These are phyloP conservation scores for Cyphomyrmex costatus DNA, from an alignment of 1,140 invertebrate genomes.

Conservation along the genomic window DNA sequence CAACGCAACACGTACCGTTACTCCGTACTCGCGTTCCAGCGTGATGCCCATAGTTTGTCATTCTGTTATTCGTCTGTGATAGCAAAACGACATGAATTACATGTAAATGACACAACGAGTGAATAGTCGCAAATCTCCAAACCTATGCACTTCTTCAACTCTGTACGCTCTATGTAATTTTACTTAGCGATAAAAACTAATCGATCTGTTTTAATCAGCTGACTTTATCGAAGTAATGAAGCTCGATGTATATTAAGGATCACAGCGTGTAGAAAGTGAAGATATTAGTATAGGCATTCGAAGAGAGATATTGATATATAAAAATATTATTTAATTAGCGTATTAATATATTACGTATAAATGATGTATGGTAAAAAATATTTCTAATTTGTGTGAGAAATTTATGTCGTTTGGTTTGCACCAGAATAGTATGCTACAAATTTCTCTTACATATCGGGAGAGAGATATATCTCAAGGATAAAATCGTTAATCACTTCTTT, in stretches of 20 bases:
- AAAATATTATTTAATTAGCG: neutral
- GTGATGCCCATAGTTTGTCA: constrained; percentile 49
- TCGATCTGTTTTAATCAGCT: constrained; percentile 19
- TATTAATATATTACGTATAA: neutral
- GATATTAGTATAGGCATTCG: neutral
- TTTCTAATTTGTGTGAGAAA: neutral
- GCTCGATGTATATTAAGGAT: neutral
- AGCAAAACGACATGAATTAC: constrained; percentile 25
- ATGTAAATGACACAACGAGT: neutral
- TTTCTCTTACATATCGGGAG: neutral
- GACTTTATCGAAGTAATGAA: neutral
- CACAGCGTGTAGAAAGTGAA: neutral
- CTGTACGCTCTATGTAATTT: neutral
- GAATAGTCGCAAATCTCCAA: constrained; percentile 41
- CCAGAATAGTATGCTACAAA: neutral
- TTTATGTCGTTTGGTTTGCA: neutral
- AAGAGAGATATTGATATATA: neutral
- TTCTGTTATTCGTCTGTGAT: constrained; percentile 45
- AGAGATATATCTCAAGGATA: neutral
- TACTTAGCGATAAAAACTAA: constrained; percentile 4
- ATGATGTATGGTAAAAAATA: neutral
- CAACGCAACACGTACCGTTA: constrained; percentile 53
- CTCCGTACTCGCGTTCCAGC: constrained; percentile 18
- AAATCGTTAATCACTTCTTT: neutral
- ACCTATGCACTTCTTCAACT: neutral